A percentile compares a stretch with the other conserved stretches of the same genome.
Conservation (phyloP, 2,113 vertebrate species). For the Nymphicus hollandicus region DNA sequence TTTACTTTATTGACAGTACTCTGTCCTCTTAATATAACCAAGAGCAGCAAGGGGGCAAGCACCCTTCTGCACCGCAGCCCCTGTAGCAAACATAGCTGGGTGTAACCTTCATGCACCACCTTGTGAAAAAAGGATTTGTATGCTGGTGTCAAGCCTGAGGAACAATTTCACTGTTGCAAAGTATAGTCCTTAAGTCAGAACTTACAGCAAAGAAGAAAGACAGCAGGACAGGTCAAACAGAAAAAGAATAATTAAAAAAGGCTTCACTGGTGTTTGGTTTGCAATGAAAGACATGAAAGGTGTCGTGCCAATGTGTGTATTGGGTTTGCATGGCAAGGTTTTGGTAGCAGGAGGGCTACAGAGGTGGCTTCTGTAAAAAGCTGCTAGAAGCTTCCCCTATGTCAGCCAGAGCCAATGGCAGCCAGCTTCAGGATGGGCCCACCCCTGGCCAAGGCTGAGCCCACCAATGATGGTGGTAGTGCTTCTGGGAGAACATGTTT, state of each 20-base stretch:
- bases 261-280: neutral
- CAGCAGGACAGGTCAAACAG: neutral
- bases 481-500: neutral
- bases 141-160: neutral
- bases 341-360: neutral
- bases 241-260: neutral
- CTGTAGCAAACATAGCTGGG: neutral
- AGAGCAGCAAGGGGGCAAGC: neutral
- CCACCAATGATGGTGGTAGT: neutral
- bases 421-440: neutral
- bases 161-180: neutral
- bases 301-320: neutral
- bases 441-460: neutral
- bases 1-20: neutral
- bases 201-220: neutral
- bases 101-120: neutral
- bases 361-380: neutral
- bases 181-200: neutral
- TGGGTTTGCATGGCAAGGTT: neutral
- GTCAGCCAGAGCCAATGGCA: neutral
- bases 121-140: neutral
- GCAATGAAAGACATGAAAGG: neutral
- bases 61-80: neutral
- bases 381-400: neutral
- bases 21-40: neutral